These are phyloP conservation scores for Neodiprion pinetum DNA, from an alignment of 1,140 invertebrate genomes.

Conservation along the genomic window DNA sequence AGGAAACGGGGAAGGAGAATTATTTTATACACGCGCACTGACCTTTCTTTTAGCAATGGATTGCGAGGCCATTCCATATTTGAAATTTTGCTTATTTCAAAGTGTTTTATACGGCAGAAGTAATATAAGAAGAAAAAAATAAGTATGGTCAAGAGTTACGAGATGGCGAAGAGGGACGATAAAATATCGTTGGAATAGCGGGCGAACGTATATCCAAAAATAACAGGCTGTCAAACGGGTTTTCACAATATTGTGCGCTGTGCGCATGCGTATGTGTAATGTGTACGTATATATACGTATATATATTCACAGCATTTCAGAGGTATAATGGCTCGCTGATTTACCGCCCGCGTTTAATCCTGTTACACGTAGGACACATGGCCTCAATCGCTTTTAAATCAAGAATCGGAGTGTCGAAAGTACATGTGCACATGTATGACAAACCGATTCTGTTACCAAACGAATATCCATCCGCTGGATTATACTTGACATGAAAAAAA, in stretches of 20 bases:
- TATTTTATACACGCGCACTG: too few species aligned
- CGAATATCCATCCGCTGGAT: too few species aligned
- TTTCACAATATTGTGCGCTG: neutral
- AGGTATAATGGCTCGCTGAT: neutral
- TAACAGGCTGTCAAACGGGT: constrained; percentile 1
- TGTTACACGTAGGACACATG: neutral
- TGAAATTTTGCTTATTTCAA: neutral
- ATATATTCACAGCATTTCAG: too few species aligned
- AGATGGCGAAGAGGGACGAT: neutral
- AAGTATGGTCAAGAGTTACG: neutral
- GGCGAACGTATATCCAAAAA: neutral
- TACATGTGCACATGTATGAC: too few species aligned
- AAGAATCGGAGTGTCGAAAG: too few species aligned
- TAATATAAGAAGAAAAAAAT: neutral
- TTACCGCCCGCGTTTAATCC: neutral
- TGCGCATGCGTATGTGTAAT: too few species aligned
- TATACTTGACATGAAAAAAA: too few species aligned
- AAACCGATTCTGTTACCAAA: too few species aligned
- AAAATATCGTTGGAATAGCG: neutral
- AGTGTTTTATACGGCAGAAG: neutral
- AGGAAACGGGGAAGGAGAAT: too few species aligned
- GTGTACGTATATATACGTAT: too few species aligned
- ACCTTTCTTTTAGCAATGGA: too few species aligned
- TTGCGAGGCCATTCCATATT: neutral
- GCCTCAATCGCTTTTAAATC: neutral